Evolutionary conservation across 2,888 invertebrate genomes (phyloP).

Genomic region (Agrilus cyanescens): DNA sequence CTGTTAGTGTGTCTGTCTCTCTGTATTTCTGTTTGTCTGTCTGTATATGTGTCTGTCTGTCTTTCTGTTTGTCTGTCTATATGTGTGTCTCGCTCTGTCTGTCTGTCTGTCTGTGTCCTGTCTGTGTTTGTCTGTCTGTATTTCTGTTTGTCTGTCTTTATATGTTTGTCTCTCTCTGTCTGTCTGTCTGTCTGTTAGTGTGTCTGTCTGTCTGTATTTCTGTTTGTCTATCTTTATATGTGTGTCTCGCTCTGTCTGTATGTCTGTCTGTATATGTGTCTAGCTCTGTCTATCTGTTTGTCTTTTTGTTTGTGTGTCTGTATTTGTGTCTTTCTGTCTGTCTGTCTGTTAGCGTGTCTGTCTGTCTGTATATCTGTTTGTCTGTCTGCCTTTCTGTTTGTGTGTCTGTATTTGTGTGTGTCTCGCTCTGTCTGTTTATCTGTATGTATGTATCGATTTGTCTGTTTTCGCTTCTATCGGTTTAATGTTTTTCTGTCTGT

Average conservation of each 20-base stretch:
- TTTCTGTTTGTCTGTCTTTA: too few relatives aligned
- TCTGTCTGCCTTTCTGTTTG: too few relatives aligned
- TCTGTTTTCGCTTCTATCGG: too few relatives aligned
- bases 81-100: constrained; percentile 8
- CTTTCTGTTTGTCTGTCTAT: too few relatives aligned
- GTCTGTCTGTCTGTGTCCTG: constrained; percentile 8
- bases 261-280: constrained; percentile 9
- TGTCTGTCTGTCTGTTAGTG: too few relatives aligned
- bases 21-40: too few relatives aligned
- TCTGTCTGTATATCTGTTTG: constrained; percentile 9
- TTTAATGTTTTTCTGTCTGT: constrained; percentile 8
- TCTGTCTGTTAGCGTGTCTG: constrained; percentile 8
- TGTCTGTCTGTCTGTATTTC: constrained; percentile 9
- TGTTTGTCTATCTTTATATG: constrained; percentile 8
- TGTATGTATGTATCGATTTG: constrained; percentile 8
- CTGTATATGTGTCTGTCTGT: too few relatives aligned
- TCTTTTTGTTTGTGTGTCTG: constrained; percentile 8
- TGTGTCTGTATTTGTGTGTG: constrained; percentile 9
- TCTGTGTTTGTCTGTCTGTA: constrained; percentile 9
- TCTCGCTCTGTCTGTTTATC: constrained; percentile 7
- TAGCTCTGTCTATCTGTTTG: constrained; percentile 8
- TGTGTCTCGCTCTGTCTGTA: constrained; percentile 8
- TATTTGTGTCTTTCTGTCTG: constrained; percentile 9
- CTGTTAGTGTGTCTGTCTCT: too few relatives aligned
- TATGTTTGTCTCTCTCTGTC: too few relatives aligned